phyloP scores from a whole-genome alignment of 2,113 vertebrate genomes.

The Acrocephalus arundinaceus region DNA sequence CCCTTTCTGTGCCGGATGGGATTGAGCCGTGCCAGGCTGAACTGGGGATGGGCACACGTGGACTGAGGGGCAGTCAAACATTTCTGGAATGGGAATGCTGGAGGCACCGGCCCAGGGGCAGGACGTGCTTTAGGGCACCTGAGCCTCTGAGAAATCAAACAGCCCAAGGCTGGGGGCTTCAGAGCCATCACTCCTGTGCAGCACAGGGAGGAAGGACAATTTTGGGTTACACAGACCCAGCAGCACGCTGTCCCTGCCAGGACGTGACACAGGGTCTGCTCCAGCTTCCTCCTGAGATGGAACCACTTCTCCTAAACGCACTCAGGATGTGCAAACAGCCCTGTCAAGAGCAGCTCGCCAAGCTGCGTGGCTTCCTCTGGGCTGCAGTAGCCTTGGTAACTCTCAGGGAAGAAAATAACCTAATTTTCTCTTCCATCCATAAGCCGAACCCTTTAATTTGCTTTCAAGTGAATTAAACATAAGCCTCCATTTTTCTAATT shows the following conservation, averaged over 20 bases:
- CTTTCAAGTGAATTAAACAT: constrained; percentile 68
- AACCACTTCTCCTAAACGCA: background rate
- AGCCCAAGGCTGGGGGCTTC: background rate
- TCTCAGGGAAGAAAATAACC: constrained; percentile 31
- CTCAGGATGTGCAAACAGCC: constrained; percentile 7
- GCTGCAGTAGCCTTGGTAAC: constrained; percentile 68
- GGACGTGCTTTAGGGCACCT: background rate
- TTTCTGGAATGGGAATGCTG: background rate
- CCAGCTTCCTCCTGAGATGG: background rate
- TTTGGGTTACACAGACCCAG: background rate
- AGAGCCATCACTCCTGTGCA: background rate
- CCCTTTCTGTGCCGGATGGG: background rate
- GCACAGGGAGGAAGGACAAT: accelerated
- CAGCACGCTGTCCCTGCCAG: background rate
- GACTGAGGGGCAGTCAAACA: background rate
- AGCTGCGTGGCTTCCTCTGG: constrained; percentile 20
- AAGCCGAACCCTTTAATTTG: constrained; percentile 59
- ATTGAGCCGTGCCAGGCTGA: background rate
- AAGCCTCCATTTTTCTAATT: constrained; percentile 62
- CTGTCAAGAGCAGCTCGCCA: constrained; percentile 2
- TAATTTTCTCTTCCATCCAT: constrained; percentile 63
- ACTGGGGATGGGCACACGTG: accelerated
- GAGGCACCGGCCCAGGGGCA: background rate
- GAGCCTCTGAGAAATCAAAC: background rate
- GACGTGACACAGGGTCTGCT: background rate